These are phyloP conservation scores for Coccyzus lansbergi DNA, from an alignment of 2,797 vertebrate genomes.

Conservation along the genomic window DNA sequence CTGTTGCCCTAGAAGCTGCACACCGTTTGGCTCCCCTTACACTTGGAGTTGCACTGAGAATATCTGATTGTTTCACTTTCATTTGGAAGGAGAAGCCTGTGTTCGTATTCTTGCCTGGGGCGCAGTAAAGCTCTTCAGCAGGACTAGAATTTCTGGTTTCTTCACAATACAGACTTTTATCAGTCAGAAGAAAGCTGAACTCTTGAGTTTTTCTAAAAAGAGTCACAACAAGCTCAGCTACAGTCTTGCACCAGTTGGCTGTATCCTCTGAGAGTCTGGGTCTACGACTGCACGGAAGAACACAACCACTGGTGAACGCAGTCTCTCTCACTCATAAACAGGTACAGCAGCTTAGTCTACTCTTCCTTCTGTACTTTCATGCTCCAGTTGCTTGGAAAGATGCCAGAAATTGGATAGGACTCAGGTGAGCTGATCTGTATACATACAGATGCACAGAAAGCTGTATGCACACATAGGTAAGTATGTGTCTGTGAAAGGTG, in stretches of 20 bases:
- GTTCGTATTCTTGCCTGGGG: background rate
- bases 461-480: background rate
- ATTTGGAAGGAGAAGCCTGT: slow-evolving; percentile 15
- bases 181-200: slow-evolving; percentile 11
- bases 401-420: background rate
- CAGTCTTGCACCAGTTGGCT: background rate
- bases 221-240: background rate
- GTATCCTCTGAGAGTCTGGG: background rate
- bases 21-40: background rate
- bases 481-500: background rate
- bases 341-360: background rate
- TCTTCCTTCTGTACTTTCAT: background rate
- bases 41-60: background rate
- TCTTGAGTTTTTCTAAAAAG: background rate
- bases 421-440: background rate
- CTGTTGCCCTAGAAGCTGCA: rapidly evolving
- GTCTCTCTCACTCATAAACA: background rate
- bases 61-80: background rate
- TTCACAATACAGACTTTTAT: slow-evolving; percentile 27
- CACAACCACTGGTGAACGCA: background rate
- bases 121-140: background rate
- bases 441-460: too few species aligned
- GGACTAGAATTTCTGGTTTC: slow-evolving; percentile 64
- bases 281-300: background rate
- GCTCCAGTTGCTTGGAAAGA: background rate